Evolutionary conservation across 2,888 invertebrate genomes (phyloP), one percentile per base, ranked within the genome.

Genomic region (Catocala fraxini): DNA sequence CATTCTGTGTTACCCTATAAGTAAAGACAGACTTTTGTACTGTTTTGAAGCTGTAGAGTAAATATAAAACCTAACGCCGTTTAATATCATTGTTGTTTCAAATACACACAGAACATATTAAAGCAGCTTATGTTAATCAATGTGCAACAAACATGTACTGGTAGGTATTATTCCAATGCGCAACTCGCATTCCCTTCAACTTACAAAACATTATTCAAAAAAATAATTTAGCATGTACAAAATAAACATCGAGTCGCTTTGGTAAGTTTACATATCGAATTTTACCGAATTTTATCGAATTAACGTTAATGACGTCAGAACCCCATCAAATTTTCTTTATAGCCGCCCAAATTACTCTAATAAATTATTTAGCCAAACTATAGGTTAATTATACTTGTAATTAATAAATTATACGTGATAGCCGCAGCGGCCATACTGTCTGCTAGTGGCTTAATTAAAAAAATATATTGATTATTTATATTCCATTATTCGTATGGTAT

Each of bases 321-420:
- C 60, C 61, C 65, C 65, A 79, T 77, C 71, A 79, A 78, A 79
- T 68, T 75, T 80, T 80, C 81, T 82, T 81, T 77, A 78, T 77
- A 68, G 74, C 73, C 67, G 55, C 58, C 73, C 68, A 79, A 82
- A 82, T 82, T 76, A 80, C 72, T 59, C 71, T 66, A 74, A 78
- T 82, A 76, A 81, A 82, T 81, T 81, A 83, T 83, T 81, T 70
- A 75, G 68, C 59, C 81, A 82, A 83, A 82, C 81, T 81, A 81
- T 80, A 82, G 71, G 72, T 75, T 79, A 81, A 82, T 82, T 82
- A 81, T 76, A 70, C 71, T 75, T 59, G 73, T 80, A 73, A 78
- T 83, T 79, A 77, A 80, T 77, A 81, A 81, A 79, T 81, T 72
- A 83, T 72, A 73, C 65, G 56, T 73, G 67, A 72, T 72, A 74